Evolutionary conservation across 2,113 vertebrate genomes (phyloP).

Genomic region (Semnornis frantzii): DNA sequence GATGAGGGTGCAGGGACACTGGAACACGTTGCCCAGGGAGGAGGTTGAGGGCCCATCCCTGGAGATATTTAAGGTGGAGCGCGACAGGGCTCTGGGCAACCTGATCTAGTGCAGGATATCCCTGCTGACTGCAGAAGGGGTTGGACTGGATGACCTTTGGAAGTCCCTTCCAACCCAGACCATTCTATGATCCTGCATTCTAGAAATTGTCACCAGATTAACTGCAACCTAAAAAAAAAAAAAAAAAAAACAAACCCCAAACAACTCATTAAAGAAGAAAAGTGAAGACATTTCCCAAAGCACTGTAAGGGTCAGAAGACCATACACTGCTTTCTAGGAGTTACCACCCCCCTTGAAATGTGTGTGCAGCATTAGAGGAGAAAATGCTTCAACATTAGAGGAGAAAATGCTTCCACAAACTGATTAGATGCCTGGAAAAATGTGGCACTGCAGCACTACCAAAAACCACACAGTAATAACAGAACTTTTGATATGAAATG

Average conservation of each 20-base stretch:
- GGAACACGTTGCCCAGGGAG: no score
- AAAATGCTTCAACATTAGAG: not conserved
- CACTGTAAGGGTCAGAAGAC: not conserved
- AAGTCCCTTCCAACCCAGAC: no score
- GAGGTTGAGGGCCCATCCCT: no score
- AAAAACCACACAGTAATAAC: not conserved
- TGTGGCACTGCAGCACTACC: not conserved
- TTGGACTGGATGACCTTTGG: no score
- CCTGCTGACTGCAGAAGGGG: no score
- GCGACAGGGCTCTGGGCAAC: no score
- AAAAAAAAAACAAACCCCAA: not conserved
- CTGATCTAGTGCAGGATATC: no score
- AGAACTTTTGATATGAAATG: not conserved
- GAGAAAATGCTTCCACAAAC: not conserved
- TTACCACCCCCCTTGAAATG: accelerated
- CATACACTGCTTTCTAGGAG: not conserved
- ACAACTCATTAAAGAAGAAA: not conserved
- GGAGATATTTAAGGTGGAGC: no score
- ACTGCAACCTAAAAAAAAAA: not conserved
- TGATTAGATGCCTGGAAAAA: not conserved
- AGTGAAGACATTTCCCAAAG: not conserved
- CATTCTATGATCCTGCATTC: no score
- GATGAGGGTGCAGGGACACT: no score
- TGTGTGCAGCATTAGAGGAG: accelerated
- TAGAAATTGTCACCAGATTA: not conserved